Evolutionary conservation across 2,888 invertebrate genomes (phyloP).

Genomic region (Encarsia formosa): DNA sequence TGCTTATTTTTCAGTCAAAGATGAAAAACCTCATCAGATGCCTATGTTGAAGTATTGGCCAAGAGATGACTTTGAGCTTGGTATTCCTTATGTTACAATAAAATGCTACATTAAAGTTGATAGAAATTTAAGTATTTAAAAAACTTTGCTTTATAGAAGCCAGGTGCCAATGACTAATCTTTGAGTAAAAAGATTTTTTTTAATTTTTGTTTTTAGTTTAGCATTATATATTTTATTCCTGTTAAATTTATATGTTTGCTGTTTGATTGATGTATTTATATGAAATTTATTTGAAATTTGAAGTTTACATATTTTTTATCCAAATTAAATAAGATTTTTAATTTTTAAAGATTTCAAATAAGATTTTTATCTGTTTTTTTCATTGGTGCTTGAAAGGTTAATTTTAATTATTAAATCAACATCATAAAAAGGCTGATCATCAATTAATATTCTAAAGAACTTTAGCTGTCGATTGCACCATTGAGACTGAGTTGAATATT

Average conservation of each 20-base stretch:
- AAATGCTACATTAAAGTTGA: conserved; percentile 58
- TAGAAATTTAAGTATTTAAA: conserved; percentile 54
- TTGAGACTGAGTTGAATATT: conserved; percentile 24
- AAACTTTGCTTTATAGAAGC: conserved; percentile 3
- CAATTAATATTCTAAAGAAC: conserved; percentile 22
- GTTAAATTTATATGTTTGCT: no score
- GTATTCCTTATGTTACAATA: conserved; percentile 70
- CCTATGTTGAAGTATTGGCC: conserved; percentile 75
- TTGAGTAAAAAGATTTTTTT: no score
- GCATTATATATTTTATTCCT: no score
- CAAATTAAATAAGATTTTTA: no score
- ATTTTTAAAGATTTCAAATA: no score
- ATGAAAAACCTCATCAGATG: conserved; percentile 67
- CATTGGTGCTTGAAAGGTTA: no score
- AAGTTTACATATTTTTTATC: no score
- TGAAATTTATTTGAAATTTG: no score
- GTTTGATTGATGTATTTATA: no score
- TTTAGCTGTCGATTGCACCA: conserved; percentile 13
- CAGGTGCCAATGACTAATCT: no score
- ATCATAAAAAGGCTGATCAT: conserved; percentile 13
- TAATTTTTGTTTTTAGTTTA: no score
- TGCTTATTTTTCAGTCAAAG: conserved; percentile 73
- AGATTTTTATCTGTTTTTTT: no score
- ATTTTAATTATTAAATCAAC: conserved; percentile 1
- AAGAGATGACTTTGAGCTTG: conserved; percentile 70